These are phyloP conservation scores for Microcebus griseorufus DNA, from an alignment of 2,113 vertebrate genomes.

Conservation along the genomic window DNA sequence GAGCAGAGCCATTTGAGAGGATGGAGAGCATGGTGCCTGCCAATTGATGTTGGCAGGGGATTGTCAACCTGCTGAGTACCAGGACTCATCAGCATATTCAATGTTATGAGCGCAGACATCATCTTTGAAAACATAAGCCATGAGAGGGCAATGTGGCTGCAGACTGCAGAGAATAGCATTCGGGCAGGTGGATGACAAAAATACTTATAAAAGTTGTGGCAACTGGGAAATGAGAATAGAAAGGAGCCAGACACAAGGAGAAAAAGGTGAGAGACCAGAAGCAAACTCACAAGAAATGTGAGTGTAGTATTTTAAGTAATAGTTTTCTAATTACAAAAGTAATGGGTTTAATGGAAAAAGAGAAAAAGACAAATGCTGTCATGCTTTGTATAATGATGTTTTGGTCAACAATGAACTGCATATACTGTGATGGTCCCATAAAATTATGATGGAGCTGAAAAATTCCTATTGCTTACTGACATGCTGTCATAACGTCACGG, in stretches of 20 bases:
- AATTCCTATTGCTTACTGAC: background rate
- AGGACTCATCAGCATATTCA: slow-evolving; percentile 34
- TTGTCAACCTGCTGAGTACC: background rate
- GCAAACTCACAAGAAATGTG: background rate
- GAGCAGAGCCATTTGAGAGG: background rate
- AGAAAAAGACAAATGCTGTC: background rate
- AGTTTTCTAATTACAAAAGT: background rate
- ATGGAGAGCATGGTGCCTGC: background rate
- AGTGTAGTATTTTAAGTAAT: background rate
- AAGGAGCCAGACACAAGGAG: background rate
- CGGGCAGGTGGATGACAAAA: slow-evolving; percentile 7
- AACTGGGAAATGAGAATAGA: background rate
- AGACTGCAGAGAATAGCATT: background rate
- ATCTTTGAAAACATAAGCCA: slow-evolving; percentile 37
- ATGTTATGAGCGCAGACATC: slow-evolving; percentile 3
- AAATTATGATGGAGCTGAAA: background rate
- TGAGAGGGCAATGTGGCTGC: slow-evolving; percentile 18
- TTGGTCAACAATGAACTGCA: background rate
- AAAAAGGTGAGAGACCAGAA: background rate
- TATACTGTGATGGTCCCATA: background rate
- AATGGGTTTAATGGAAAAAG: background rate
- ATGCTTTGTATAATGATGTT: background rate
- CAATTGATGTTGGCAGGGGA: slow-evolving; percentile 49
- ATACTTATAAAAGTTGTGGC: background rate
- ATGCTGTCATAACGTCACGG: too few relatives aligned